These are phyloP conservation scores for Plecotus auritus DNA, from an alignment of 2,113 vertebrate species.

Conservation along the genomic window DNA sequence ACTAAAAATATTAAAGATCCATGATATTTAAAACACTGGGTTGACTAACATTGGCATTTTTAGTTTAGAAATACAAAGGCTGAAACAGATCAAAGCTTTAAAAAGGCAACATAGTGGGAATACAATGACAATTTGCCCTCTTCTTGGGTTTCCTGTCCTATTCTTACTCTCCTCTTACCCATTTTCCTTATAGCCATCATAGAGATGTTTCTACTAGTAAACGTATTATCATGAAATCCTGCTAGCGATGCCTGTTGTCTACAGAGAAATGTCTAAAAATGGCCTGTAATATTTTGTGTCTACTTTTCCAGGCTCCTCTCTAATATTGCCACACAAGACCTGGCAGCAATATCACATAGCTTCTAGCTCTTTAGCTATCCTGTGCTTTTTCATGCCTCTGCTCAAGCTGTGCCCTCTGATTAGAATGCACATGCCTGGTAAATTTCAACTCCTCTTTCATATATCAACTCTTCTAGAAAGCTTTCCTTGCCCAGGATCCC, in stretches of 20 bases:
- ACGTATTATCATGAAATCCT: background rate
- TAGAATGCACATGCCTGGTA: background rate
- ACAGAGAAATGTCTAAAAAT: background rate
- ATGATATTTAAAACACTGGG: background rate
- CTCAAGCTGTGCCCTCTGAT: slow-evolving; percentile 29
- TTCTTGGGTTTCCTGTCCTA: background rate
- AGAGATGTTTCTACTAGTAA: background rate
- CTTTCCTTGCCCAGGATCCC: background rate
- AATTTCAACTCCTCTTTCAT: background rate
- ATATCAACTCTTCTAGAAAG: background rate
- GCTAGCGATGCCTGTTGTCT: background rate
- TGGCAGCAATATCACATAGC: background rate
- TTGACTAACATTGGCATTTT: background rate
- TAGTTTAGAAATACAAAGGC: background rate
- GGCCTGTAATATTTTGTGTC: background rate
- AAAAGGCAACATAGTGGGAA: background rate
- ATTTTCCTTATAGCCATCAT: background rate
- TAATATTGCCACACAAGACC: background rate
- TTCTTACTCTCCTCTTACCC: background rate
- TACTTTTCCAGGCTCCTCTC: background rate
- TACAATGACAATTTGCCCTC: background rate
- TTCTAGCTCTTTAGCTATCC: background rate
- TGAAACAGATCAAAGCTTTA: background rate
- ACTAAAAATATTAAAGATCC: background rate
- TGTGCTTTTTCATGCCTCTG: background rate